A percentile compares a stretch with the other conserved stretches of the same genome.
Evolutionary conservation across 1,140 invertebrate genomes (phyloP).

Genomic region (Cotesia chilonis): DNA sequence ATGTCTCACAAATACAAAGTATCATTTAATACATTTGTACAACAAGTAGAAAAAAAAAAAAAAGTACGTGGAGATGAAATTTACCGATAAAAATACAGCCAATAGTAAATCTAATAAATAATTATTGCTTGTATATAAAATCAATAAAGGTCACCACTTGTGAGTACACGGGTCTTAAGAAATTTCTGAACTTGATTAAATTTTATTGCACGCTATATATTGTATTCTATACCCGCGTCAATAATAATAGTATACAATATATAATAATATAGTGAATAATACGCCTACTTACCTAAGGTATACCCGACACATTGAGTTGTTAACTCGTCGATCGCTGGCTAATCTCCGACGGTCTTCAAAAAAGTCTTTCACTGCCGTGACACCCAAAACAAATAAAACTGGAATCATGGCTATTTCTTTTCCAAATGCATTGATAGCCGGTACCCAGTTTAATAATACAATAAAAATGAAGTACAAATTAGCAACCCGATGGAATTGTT

Average conservation of each 20-base stretch:
- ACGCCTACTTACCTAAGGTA: slow-evolving; percentile 82
- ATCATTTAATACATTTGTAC: no score
- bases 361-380: slow-evolving; percentile 97
- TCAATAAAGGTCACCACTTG: not conserved
- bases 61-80: not conserved
- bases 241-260: slow-evolving; percentile 19
- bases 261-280: not conserved
- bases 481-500: slow-evolving; percentile 97
- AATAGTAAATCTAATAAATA: not conserved
- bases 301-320: slow-evolving; percentile 90
- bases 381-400: slow-evolving; percentile 91
- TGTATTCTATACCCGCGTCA: slow-evolving; percentile 22
- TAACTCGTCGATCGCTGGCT: slow-evolving; percentile 91
- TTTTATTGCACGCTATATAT: not conserved
- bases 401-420: slow-evolving; percentile 96
- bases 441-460: slow-evolving; percentile 94
- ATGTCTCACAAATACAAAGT: no score
- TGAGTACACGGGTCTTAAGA: no score
- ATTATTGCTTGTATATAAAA: slow-evolving; percentile 8
- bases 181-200: no score
- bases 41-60: no score
- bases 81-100: slow-evolving; percentile 3
- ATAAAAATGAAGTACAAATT: slow-evolving; percentile 99
- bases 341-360: slow-evolving; percentile 94
- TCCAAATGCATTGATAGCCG: slow-evolving; percentile 92